A percentile compares a stretch with the other conserved stretches of the same genome.
phyloP scores from a whole-genome alignment of 2,113 vertebrate genomes.

The Aptenodytes forsteri region DNA sequence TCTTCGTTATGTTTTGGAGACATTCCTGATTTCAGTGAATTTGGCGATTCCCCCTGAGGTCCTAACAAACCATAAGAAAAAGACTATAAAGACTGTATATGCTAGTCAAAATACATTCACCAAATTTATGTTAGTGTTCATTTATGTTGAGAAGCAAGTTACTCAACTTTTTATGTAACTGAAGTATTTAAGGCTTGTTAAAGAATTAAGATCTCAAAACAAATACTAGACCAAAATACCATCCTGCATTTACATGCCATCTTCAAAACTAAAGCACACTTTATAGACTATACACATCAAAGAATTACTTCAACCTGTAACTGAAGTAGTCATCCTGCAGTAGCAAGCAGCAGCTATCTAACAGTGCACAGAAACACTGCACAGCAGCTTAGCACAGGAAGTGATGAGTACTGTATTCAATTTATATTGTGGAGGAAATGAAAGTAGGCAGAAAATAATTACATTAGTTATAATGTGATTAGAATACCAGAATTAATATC shows the following conservation, averaged over 20 bases:
- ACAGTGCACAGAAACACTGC: neutral
- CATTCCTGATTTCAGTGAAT: constrained; percentile 75
- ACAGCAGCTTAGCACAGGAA: constrained; percentile 11
- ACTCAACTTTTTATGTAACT: neutral
- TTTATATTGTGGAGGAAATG: constrained; percentile 40
- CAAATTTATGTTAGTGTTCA: neutral
- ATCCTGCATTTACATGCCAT: neutral
- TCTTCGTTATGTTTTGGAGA: constrained; percentile 86
- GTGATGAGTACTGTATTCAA: neutral
- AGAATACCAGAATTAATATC: constrained; percentile 5
- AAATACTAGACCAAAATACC: neutral
- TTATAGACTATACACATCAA: neutral
- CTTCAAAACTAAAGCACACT: neutral
- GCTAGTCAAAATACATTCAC: neutral
- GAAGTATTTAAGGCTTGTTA: neutral
- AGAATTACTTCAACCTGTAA: neutral
- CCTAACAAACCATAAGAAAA: constrained; percentile 70
- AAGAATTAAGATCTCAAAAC: neutral
- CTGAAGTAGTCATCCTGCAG: neutral
- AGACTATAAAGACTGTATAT: neutral
- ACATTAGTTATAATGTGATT: constrained; percentile 18
- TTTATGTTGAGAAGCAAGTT: neutral
- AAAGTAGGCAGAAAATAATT: constrained; percentile 27
- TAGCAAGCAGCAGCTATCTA: neutral
- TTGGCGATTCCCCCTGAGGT: constrained; percentile 74